Base-by-base conservation (phyloP, 2,888 invertebrate species). In the Synergus itoensis region DNA sequence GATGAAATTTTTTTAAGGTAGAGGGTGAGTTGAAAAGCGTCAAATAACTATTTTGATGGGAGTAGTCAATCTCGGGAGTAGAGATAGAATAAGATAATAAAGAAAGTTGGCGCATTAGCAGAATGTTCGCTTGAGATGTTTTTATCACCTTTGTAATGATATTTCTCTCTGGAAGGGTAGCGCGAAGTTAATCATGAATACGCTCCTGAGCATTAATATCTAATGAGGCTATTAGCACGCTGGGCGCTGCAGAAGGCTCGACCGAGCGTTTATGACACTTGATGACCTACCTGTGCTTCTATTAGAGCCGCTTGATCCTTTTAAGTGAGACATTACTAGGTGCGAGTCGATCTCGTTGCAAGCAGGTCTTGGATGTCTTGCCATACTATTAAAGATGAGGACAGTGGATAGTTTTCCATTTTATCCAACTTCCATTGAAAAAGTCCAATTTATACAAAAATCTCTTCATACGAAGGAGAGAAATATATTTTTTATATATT, bases 211-310 rank as follows among this genome's bases (percentile, higher is more conserved):
- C 76, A 80, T 76, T 79, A 87, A 85, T 86, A 88, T 87, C 87
- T 90, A 89, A 90, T 88, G 87, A 88, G 87, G 86, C 87, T 83
- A 90, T 90, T 90, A 90, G 87, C 88, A 90, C 87, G 89, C 90
- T 84, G 81, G 82, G 84, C 86, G 84, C 83, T 83, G 82, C 80
- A 87, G 86, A 86, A 82, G 86, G 82, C 87, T 53, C 76, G 62
- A 76, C 84, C 81, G 83, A 86, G 83, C 87, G 85, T 88, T 89
- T 88, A 89, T 88, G 88, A 89, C 88, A 88, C 84, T 84, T 85
- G 87, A 88, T 88, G 88, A 88, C 89, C 87, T 88, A 87, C 87
- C 87, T 86, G 84, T 79, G 82, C 81, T 85, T 82, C 85, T 85
- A 86, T 86, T 85, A 84, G 80, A 83, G 78, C 69, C 81, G 73